Evolutionary conservation across 2,797 vertebrate genomes (phyloP).

Genomic region (Manis javanica): DNA sequence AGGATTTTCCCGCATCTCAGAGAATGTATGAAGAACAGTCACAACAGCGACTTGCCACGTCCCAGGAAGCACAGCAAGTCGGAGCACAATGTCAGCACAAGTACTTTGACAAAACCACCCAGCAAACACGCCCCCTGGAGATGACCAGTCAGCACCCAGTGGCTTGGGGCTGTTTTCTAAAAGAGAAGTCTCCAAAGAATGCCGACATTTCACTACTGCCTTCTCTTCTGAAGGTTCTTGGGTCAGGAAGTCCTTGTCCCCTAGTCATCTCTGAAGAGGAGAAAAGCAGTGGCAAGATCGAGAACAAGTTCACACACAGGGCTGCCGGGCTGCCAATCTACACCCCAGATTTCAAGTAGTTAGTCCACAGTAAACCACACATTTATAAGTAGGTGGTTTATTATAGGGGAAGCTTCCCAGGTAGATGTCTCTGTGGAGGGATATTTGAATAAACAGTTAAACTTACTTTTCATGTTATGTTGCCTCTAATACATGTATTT

Average conservation of each 20-base stretch:
- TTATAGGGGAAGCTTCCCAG: neutral
- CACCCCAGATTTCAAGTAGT: neutral
- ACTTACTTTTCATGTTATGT: neutral
- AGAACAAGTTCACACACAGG: neutral
- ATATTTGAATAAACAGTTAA: neutral
- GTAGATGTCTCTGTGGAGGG: neutral
- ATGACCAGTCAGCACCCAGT: neutral
- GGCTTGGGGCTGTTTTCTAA: conserved; percentile 51
- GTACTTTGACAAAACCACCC: neutral
- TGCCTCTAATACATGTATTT: neutral
- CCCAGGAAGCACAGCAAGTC: neutral
- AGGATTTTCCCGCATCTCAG: neutral
- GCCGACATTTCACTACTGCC: conserved; percentile 52
- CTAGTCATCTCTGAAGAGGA: neutral
- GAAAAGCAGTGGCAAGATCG: neutral
- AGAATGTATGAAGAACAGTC: neutral
- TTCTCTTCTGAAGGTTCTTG: conserved; percentile 35
- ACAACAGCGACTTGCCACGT: neutral
- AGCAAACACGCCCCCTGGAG: neutral
- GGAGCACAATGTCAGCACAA: neutral
- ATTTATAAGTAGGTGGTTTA: neutral
- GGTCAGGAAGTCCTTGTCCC: conserved; percentile 49
- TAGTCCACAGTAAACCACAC: neutral
- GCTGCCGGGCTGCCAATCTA: neutral
- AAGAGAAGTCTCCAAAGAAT: neutral